These are phyloP conservation scores for Emmelina monodactyla DNA, from an alignment of 2,888 invertebrate species.

Conservation along the genomic window DNA sequence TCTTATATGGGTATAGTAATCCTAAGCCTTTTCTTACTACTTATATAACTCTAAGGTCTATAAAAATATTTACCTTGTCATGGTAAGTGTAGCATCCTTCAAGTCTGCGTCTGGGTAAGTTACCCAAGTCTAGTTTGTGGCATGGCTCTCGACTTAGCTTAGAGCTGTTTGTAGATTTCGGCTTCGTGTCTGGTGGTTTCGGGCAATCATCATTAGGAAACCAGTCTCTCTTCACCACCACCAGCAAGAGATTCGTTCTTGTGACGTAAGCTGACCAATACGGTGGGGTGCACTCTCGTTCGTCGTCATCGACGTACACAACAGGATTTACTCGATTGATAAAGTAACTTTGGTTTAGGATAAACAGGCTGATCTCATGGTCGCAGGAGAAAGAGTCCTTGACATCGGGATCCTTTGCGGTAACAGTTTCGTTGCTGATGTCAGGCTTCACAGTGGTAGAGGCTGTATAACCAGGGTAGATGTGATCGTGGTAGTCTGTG, in stretches of 20 bases:
- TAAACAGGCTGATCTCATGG: slow-evolving; percentile 73
- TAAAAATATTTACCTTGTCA: slow-evolving; percentile 71
- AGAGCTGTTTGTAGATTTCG: slow-evolving; percentile 34
- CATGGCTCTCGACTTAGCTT: slow-evolving; percentile 70
- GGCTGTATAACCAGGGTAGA: slow-evolving; percentile 26
- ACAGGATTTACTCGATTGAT: slow-evolving; percentile 34
- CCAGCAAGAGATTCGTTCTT: slow-evolving; percentile 79
- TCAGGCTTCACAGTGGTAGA: slow-evolving; percentile 23
- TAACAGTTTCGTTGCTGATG: slow-evolving; percentile 26
- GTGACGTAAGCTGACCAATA: slow-evolving; percentile 78
- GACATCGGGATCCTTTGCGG: slow-evolving; percentile 44
- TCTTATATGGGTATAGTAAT: no score
- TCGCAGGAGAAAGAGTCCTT: slow-evolving; percentile 72
- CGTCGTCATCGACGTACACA: slow-evolving; percentile 28
- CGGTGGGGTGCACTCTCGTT: slow-evolving; percentile 36
- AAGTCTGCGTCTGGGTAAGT: slow-evolving; percentile 71
- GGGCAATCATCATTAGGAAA: slow-evolving; percentile 27
- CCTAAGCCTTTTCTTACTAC: no score
- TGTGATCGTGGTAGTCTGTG: slow-evolving; percentile 32
- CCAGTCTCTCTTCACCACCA: slow-evolving; percentile 69
- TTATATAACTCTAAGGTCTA: no score
- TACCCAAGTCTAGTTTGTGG: slow-evolving; percentile 77
- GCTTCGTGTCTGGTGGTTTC: slow-evolving; percentile 70
- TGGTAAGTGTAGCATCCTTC: slow-evolving; percentile 82
- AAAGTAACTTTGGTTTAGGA: slow-evolving; percentile 68